Evolutionary conservation across 2,888 invertebrate genomes (phyloP), one percentile per base, ranked within the genome.

Genomic region (Allolobophora icterica): DNA sequence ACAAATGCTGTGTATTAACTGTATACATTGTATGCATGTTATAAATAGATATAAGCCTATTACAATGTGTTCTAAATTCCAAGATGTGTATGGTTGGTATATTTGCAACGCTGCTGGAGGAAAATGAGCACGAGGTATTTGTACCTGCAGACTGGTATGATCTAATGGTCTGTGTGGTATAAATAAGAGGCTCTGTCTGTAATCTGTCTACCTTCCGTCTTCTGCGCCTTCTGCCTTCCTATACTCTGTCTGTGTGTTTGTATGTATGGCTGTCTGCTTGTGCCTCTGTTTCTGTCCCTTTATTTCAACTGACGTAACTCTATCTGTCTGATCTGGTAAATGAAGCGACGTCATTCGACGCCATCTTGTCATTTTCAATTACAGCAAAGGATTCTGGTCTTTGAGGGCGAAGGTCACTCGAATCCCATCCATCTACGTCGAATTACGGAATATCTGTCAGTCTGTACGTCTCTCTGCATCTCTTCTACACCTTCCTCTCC

Each of bases 391-490:
- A 71, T 71, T 71, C 71, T 71, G n/a, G 71, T 30, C n/a, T n/a
- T 71, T 71, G 71, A 71, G 30, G 52, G 71, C 71, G n/a, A 71
- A n/a, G 87, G 87, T 38, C 34, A 35, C 35, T 35, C 38, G n/a
- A 87, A 87, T 35, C 87, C 35, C 38, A 87, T 71, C 71, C 71
- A 71, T 71, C 71, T n/a, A 71, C 71, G 71, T 71, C 71, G 71
- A 71, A 71, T 71, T n/a, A 71, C n/a, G 8, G 13, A 71, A 8
- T 87, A 38, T 87, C 87, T 15, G 87, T 87, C 87, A 13, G 83
- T 24, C 87, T 13, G 34, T 21, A 34, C 3, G 34, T 84, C 84
- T 84, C 15, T 84, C 87, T 87, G 21, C 38, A 5, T 87, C 87
- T 35, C 87, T 87, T 24, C 8, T 21, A 35, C 87, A 21, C 87